A percentile compares a stretch with the other conserved stretches of the same genome.
Conservation (phyloP, 2,113 vertebrate species). For the Semnornis frantzii region DNA sequence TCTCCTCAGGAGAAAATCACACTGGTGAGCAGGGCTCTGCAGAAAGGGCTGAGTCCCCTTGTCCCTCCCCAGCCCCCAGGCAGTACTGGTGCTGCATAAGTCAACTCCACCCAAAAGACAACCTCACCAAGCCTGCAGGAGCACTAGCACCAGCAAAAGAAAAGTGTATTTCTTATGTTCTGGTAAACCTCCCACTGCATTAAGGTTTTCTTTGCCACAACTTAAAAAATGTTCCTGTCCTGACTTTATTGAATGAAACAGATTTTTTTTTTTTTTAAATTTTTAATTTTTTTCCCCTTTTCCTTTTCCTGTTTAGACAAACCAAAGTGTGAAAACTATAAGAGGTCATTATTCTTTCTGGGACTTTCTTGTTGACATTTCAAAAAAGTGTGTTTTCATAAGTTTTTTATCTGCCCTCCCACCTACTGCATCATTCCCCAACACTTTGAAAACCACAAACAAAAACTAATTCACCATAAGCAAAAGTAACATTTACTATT, state of each 20-base stretch:
- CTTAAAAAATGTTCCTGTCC: neutral
- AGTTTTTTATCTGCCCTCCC: neutral
- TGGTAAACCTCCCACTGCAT: neutral
- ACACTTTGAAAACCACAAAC: neutral
- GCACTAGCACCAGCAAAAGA: neutral
- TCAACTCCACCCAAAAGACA: neutral
- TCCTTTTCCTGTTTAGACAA: neutral
- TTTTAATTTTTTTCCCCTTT: neutral
- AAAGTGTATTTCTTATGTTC: neutral
- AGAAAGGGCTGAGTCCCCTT: neutral
- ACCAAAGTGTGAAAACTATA: neutral
- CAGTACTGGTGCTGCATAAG: rapidly evolving
- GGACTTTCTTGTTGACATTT: neutral
- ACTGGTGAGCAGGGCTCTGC: neutral
- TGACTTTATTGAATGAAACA: neutral
- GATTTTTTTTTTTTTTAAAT: neutral
- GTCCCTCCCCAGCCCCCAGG: neutral
- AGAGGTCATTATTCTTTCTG: neutral
- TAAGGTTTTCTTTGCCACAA: neutral
- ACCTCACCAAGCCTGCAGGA: neutral
- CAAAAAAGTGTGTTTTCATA: neutral
- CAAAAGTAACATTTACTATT: neutral
- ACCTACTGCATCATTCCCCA: neutral
- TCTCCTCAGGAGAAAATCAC: neutral
- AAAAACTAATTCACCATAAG: neutral